These are phyloP conservation scores for Pseudomugil gertrudae DNA, from an alignment of 2,797 vertebrate genomes.

Conservation along the genomic window DNA sequence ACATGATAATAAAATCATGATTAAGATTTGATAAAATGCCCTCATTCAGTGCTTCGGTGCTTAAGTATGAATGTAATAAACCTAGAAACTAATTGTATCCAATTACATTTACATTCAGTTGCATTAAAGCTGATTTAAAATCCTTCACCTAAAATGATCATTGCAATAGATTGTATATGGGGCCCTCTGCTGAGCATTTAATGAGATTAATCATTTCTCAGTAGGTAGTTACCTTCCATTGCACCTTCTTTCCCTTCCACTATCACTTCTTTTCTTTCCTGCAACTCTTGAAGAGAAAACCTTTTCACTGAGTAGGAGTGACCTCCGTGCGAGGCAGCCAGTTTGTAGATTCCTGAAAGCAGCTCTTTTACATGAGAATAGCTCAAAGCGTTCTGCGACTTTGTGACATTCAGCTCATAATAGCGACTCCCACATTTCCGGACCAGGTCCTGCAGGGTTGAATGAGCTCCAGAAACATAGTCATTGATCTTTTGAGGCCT, in stretches of 20 bases:
- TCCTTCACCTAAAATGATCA: not conserved
- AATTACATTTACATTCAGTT: not conserved
- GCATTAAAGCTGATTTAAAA: not conserved
- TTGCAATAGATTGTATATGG: not conserved
- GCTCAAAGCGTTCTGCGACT: conserved; percentile 46
- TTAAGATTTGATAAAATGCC: too few species aligned
- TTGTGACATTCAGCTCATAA: conserved; percentile 46
- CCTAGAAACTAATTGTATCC: not conserved
- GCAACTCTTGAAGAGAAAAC: conserved; percentile 55
- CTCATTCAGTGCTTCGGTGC: too few species aligned
- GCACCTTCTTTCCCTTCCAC: conserved; percentile 9
- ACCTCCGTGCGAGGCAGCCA: conserved; percentile 58
- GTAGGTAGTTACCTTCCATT: conserved; percentile 26
- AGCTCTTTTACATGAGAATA: conserved; percentile 62
- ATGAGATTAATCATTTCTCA: conserved; percentile 23
- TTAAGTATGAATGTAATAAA: not conserved
- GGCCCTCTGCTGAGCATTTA: too few species aligned
- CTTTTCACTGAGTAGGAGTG: conserved; percentile 22
- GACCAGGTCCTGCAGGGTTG: conserved; percentile 49
- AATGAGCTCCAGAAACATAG: conserved; percentile 45
- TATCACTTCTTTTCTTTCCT: conserved; percentile 30
- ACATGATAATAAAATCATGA: too few species aligned
- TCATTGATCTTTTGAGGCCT: conserved; percentile 41
- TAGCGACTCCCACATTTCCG: conserved; percentile 55
- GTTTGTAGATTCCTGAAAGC: conserved; percentile 49